Base-by-base conservation (phyloP, 2,888 invertebrate species). In the Ophion slaviceki region DNA sequence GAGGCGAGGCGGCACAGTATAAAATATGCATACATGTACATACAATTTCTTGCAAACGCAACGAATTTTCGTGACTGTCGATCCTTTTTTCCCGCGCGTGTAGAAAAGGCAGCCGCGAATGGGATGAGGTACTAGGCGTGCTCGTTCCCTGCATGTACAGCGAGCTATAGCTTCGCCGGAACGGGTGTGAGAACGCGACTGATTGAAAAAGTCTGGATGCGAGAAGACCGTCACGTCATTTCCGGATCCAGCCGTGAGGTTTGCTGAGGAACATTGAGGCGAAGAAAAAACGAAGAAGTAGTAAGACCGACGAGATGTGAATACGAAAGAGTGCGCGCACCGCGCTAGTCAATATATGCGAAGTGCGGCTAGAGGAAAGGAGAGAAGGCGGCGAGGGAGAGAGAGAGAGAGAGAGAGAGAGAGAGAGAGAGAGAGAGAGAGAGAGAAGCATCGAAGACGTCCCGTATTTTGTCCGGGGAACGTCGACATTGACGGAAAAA, bases 171-270 rank as follows among this genome's bases (percentile, higher is more conserved):
- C 40, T 36, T 20, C 24, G 70, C 62, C 64, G 36, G 45, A 59
- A 72, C 53, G 53, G 45, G 64, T 47, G 75, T 66, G 67, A 66
- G 24, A 67, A 62, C 75, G 40, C 66, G 81, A 79, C 79, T 87
- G 88, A 88, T 88, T 87, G 87, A 88, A 88, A 86, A 87, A 82
- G 87, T 86, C 86, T 80, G 82, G 88, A 87, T 84, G 87, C 80
- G 84, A 81, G 79, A 78, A 82, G 86, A 80, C 85, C 86, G 88
- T 88, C 88, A 88, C 88, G 87, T 88, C 85, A 88, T 87, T 87
- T 87, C 88, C 86, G 82, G 87, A 87, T 89, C 72, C 76, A 47
- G 76, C 79, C 59, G 77, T 80, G 64, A 68, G 70, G 64, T 57
- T 79, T 84, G 80, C 78, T 78, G 88, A 84, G 80, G 86, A 85